Evolutionary conservation across 92 coral and sea anemone species (phyloP).

Genomic region (Heliopora coerulea): DNA sequence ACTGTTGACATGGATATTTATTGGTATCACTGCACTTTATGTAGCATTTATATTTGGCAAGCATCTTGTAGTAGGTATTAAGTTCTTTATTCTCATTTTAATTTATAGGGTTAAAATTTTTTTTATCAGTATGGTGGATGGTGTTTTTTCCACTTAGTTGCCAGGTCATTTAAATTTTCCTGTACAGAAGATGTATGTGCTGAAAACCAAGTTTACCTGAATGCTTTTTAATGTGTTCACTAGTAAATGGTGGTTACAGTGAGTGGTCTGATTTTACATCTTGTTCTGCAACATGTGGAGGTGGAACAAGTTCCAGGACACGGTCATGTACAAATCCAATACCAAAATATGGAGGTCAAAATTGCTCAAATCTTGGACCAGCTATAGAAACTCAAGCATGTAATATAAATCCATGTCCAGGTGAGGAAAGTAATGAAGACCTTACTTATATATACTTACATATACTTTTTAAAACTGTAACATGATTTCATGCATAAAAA

Average conservation of each 20-base stretch:
- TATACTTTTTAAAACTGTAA: no score
- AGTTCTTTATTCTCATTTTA: no score
- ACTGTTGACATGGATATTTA: constrained; percentile 5
- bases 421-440: constrained; percentile 21
- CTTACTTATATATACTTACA: no score
- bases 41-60: not conserved
- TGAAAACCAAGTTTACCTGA: not conserved
- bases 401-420: constrained; percentile 10
- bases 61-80: constrained; percentile 8
- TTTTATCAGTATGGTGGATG: no score
- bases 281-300: constrained; percentile 29
- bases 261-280: constrained; percentile 20
- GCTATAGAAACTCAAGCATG: constrained; percentile 10
- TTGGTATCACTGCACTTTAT: constrained; percentile 6
- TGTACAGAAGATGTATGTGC: no score
- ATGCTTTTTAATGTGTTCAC: not conserved
- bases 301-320: constrained; percentile 1
- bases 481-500: no score
- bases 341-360: constrained; percentile 2
- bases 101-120: no score
- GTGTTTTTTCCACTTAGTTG: no score
- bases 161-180: no score
- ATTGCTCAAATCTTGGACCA: constrained; percentile 15
- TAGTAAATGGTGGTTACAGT: constrained; percentile 33
- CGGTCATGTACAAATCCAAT: constrained; percentile 24